These are phyloP conservation scores for Polypterus senegalus DNA, from an alignment of 2,113 vertebrate genomes.

Conservation along the genomic window DNA sequence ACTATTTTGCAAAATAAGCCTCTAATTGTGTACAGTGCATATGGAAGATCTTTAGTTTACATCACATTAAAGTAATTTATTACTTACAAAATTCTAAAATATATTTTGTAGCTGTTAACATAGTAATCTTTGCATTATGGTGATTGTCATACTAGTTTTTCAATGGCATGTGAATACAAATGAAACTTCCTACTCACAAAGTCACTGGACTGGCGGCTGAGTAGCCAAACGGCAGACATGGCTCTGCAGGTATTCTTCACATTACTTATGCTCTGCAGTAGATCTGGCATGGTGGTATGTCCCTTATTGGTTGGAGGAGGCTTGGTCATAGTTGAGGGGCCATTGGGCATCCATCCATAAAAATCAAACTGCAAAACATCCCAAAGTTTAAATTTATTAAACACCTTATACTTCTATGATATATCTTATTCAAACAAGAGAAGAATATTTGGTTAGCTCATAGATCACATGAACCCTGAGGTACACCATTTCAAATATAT, in stretches of 20 bases:
- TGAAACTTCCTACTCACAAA: conserved; percentile 8
- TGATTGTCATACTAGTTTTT: neutral
- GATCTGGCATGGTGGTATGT: conserved; percentile 4
- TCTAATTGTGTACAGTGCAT: no score
- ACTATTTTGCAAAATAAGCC: no score
- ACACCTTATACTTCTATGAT: no score
- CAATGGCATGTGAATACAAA: neutral
- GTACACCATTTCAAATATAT: no score
- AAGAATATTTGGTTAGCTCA: no score
- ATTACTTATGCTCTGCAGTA: conserved; percentile 5
- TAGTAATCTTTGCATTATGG: neutral
- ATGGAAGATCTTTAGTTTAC: neutral
- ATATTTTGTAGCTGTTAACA: neutral
- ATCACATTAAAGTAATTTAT: neutral
- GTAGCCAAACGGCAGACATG: conserved; percentile 5
- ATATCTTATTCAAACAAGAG: no score
- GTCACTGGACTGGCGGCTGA: neutral
- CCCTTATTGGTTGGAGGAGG: conserved; percentile 1
- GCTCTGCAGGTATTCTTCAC: neutral
- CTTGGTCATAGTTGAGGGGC: conserved; percentile 10
- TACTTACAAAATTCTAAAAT: neutral
- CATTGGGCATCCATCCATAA: conserved; percentile 13
- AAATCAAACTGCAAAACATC: conserved; percentile 4
- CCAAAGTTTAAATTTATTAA: no score
- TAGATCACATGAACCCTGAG: no score